A percentile compares a stretch with the other conserved stretches of the same genome.
Conservation (phyloP, 2,797 vertebrate species). For the Sebastiscus tertius region DNA sequence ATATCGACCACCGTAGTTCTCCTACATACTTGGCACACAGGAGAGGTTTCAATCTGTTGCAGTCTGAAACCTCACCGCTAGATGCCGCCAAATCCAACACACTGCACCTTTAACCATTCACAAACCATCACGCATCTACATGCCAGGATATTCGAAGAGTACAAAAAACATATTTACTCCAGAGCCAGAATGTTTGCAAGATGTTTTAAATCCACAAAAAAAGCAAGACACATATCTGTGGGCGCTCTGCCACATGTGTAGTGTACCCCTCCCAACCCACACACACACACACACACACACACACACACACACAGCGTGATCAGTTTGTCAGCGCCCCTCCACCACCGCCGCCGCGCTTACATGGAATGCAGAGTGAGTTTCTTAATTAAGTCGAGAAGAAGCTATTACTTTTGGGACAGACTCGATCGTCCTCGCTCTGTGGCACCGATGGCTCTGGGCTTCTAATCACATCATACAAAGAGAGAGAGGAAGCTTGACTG, state of each 20-base stretch:
- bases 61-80: not conserved
- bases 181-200: not conserved
- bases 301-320: constrained; percentile 8
- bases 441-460: constrained; percentile 56
- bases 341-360: constrained; percentile 7
- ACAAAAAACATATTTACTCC: not conserved
- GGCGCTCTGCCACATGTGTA: not conserved
- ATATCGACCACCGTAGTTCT: no score
- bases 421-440: constrained; percentile 67
- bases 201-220: constrained; percentile 6
- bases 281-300: not conserved
- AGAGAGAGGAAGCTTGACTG: constrained; percentile 8
- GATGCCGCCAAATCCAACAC: not conserved
- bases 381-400: constrained; percentile 77
- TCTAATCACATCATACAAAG: constrained; percentile 62
- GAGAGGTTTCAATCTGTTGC: not conserved
- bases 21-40: no score
- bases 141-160: not conserved
- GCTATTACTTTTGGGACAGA: constrained; percentile 75
- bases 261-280: not conserved
- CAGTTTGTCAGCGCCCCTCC: constrained; percentile 14
- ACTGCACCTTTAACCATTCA: not conserved
- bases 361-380: constrained; percentile 56
- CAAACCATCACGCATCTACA: not conserved
- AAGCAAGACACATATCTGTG: constrained; percentile 5